phyloP scores from a whole-genome alignment of 1,140 invertebrate species.

The Caenorhabditis inopinata region DNA sequence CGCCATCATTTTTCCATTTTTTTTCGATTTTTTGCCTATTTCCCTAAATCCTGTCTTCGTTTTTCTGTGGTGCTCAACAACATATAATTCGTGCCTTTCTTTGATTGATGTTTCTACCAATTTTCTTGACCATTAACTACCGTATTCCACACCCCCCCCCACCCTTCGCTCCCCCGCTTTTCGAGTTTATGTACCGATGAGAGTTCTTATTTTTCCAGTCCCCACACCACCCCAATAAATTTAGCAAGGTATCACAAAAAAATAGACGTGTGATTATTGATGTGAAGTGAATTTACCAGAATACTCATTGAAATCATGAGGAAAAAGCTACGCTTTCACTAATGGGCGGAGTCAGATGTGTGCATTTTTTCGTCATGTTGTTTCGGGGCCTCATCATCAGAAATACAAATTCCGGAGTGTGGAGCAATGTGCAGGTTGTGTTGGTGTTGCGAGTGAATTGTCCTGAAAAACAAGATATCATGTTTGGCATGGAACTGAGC shows the following conservation, averaged over 20 bases:
- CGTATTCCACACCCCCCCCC: no score
- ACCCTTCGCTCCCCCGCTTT: not conserved
- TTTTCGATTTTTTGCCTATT: not conserved
- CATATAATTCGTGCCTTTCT: not conserved
- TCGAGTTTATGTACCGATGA: slow-evolving; percentile 28
- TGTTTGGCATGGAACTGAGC: no score
- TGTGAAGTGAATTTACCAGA: not conserved
- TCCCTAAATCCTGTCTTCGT: not conserved
- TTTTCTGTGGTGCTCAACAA: slow-evolving; percentile 21
- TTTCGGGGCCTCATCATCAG: no score
- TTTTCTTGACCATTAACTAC: not conserved
- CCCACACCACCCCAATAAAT: not conserved
- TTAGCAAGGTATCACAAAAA: slow-evolving; percentile 19
- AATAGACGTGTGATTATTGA: not conserved
- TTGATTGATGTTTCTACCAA: not conserved
- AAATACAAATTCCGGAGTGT: no score
- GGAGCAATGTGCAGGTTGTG: no score
- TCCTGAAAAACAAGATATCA: no score
- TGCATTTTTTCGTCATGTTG: no score
- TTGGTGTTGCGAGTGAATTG: no score
- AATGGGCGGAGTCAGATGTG: no score
- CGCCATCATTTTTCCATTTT: not conserved
- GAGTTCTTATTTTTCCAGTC: not conserved
- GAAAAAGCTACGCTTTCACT: no score
- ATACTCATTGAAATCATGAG: no score